Percentiles rank a stretch among this genome's conserved stretches.
Evolutionary conservation across 2,113 vertebrate genomes (phyloP).

Genomic region (Cinclus mexicanus): DNA sequence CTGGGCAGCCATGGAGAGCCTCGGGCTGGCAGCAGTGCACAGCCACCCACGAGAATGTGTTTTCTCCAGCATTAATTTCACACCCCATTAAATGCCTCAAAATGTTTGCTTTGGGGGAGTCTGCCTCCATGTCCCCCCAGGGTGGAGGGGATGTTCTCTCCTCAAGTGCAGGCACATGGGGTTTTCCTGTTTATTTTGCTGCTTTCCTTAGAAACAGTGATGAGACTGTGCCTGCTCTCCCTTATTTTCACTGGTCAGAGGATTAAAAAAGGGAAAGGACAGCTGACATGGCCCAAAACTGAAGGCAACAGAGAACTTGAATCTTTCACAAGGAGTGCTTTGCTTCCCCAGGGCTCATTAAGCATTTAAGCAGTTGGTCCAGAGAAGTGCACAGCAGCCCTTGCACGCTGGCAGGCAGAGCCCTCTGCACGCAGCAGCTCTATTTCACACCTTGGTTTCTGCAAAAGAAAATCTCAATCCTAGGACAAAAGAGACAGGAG

Average conservation of each 20-base stretch:
- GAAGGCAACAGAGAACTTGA: background rate
- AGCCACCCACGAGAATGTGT: background rate
- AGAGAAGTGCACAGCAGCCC: background rate
- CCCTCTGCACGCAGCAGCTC: background rate
- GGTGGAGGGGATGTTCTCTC: background rate
- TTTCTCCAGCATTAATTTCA: background rate
- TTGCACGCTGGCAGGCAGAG: background rate
- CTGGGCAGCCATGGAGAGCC: background rate
- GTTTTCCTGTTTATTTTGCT: background rate
- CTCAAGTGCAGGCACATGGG: rapidly evolving
- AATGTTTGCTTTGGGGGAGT: background rate
- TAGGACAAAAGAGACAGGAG: background rate
- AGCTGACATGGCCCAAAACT: background rate
- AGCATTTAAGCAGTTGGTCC: background rate
- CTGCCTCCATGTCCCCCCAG: background rate
- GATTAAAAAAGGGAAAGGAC: background rate
- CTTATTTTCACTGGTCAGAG: background rate
- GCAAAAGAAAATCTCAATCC: background rate
- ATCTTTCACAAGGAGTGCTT: background rate
- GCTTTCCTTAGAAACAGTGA: background rate
- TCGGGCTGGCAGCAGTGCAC: background rate
- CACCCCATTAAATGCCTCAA: background rate
- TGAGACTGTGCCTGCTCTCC: background rate
- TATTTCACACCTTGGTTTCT: background rate
- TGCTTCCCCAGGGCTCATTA: background rate